phyloP scores from a whole-genome alignment of 2,113 vertebrate species.

The Pogona vitticeps region DNA sequence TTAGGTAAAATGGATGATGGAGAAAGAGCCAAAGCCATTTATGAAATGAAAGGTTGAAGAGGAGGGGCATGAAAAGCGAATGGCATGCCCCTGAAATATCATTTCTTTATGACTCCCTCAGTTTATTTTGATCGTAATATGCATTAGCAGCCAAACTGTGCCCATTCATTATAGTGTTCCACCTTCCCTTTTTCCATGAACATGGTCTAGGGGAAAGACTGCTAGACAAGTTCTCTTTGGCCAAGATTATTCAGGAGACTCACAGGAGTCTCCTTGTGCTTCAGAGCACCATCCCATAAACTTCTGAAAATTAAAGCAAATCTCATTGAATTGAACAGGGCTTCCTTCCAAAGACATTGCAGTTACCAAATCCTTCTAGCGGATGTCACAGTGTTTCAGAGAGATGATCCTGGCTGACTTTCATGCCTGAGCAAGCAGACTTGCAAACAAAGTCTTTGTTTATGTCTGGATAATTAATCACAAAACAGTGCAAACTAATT shows the following conservation, averaged over 20 bases:
- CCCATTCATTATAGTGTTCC: background rate
- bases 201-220: background rate
- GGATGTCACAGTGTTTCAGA: no score
- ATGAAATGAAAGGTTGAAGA: conserved; percentile 19
- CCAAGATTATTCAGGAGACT: background rate
- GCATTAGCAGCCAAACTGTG: background rate
- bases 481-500: no score
- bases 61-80: background rate
- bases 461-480: no score
- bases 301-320: background rate
- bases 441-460: no score
- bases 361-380: no score
- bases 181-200: background rate
- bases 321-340: no score
- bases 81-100: background rate
- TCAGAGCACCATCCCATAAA: no score
- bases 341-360: no score
- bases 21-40: conserved; percentile 32
- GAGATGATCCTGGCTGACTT: no score
- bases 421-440: no score
- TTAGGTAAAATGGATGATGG: conserved; percentile 44
- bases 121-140: conserved; percentile 5
- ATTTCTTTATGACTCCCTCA: background rate
- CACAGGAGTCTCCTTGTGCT: no score
- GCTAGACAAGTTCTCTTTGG: background rate